These are phyloP conservation scores for Saccostrea echinata DNA, from an alignment of 1,140 invertebrate species.

Conservation along the genomic window DNA sequence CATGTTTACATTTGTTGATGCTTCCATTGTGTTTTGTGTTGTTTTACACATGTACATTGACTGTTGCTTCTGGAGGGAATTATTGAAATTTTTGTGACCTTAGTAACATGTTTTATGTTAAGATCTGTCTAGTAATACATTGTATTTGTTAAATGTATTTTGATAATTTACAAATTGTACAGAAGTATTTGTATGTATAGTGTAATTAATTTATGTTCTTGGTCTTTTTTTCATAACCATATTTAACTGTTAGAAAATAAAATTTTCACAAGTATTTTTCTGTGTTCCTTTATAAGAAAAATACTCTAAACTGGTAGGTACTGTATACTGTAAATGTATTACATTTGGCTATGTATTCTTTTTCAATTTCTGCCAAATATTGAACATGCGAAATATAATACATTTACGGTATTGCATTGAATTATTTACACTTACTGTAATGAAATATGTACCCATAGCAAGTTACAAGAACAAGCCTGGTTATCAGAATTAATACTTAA, in stretches of 20 bases:
- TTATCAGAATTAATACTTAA: too few species aligned
- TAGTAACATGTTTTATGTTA: neutral
- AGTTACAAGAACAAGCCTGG: too few species aligned
- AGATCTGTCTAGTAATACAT: neutral
- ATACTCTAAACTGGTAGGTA: too few species aligned
- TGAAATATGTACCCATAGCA: too few species aligned
- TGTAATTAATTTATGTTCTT: slow-evolving; percentile 7
- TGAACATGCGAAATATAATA: too few species aligned
- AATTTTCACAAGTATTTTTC: neutral
- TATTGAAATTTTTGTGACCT: neutral
- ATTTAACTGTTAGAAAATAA: slow-evolving; percentile 33
- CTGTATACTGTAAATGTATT: too few species aligned
- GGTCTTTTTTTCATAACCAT: neutral
- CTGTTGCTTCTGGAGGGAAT: neutral
- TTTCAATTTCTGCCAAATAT: too few species aligned
- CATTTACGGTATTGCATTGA: too few species aligned
- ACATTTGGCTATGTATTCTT: too few species aligned
- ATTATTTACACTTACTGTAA: too few species aligned
- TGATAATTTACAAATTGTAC: neutral
- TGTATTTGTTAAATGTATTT: neutral
- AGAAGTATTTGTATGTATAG: neutral
- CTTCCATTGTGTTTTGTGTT: neutral
- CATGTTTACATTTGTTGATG: neutral
- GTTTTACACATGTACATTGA: slow-evolving; percentile 1
- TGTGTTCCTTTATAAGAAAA: neutral